Evolutionary conservation across 1,140 invertebrate species (phyloP), one percentile per base, ranked within the genome.

Genomic region (Drosophila lacteicornis): DNA sequence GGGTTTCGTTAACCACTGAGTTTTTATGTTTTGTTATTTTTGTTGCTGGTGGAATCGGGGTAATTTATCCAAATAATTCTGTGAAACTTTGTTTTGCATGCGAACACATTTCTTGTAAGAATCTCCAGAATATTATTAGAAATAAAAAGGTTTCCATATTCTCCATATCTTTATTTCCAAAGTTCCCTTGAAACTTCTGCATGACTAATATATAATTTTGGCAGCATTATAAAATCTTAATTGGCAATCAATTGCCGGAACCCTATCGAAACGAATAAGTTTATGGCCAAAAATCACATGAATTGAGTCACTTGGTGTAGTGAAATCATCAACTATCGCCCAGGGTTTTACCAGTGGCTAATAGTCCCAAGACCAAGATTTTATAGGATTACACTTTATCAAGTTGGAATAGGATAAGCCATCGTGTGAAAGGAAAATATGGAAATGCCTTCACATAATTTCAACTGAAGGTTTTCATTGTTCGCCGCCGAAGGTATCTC

Each of bases 301-400:
- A 51, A 58, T 66, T 76, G 51, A 76, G 53, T 76, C 74, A 76
- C 51, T 76, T 27, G 30, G 22, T 36, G 51, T 46, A 51, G 47
- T 50, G 12, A 15, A 36, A 25, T 61, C 47, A 36, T 46, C 2
- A 9, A 57, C 36, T 27, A 50, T 50, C 8, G 6, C 9, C 3
- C 4, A 4, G 13, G 25, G 17, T n/a, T 15, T 19, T 2, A 1
- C 2, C 4, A 58, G 17, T n/a, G 43, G 30, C 5, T 4, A 58
- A 43, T n/a, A 42, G 43, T 33, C 15, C n/a, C 27, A 22, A 63
- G 27, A 17, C n/a, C 2, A n/a, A 22, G 19, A 22, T 55, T 38
- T n/a, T 11, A 22, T 4, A n/a, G 27, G 9, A 15, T 13, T 30
- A 45, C 2, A 47, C 17, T 33, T 30, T 36, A 12, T 11, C 13